These are phyloP conservation scores for Chymomyza costata DNA, from an alignment of 1,140 invertebrate species.

Conservation along the genomic window DNA sequence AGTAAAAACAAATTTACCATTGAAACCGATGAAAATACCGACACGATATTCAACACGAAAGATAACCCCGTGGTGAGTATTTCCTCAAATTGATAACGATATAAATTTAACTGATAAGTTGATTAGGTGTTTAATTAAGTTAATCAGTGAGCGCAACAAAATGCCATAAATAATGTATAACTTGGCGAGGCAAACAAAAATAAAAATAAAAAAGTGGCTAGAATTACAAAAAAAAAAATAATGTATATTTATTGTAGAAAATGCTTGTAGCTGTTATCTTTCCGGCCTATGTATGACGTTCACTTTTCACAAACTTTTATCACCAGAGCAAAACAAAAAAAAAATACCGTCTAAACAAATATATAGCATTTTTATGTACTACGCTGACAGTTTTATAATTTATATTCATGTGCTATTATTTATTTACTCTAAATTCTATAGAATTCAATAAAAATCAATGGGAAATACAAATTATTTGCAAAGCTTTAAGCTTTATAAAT, in stretches of 20 bases:
- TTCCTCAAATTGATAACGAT: constrained; percentile 8
- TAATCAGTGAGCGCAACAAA: constrained; percentile 37
- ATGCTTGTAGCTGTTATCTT: constrained; percentile 37
- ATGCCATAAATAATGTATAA: constrained; percentile 41
- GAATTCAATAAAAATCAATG: too few species aligned
- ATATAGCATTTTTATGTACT: too few species aligned
- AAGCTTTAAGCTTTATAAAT: too few species aligned
- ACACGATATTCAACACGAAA: constrained; percentile 63
- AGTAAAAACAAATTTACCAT: constrained; percentile 71
- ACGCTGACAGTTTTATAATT: too few species aligned
- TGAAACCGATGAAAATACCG: constrained; percentile 59
- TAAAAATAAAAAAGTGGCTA: constrained; percentile 10
- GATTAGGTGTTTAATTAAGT: constrained; percentile 66
- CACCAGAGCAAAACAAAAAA: constrained; percentile 12
- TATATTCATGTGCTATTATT: too few species aligned
- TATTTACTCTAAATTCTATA: too few species aligned
- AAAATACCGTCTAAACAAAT: not conserved
- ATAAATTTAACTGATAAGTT: constrained; percentile 60
- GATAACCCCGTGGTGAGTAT: constrained; percentile 68
- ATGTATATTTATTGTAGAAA: constrained; percentile 20
- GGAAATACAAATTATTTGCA: too few species aligned
- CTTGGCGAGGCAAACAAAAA: constrained; percentile 17
- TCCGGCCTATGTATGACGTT: constrained; percentile 36
- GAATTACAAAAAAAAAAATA: constrained; percentile 18
- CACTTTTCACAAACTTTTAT: constrained; percentile 36